These are phyloP conservation scores for Drosophila tristis DNA, from an alignment of 1,140 invertebrate genomes.

Conservation along the genomic window DNA sequence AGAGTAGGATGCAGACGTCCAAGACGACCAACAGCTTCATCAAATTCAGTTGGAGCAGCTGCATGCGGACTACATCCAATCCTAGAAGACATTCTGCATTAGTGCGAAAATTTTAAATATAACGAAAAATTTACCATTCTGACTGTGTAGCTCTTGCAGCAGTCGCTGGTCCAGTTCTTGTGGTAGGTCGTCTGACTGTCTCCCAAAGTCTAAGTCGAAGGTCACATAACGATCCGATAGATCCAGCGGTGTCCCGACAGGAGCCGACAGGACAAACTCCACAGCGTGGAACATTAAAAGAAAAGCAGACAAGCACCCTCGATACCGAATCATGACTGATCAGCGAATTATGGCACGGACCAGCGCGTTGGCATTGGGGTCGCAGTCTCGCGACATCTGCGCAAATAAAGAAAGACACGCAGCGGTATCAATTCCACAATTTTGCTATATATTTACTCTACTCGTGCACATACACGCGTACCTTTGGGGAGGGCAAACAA, in stretches of 20 bases:
- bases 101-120: background rate
- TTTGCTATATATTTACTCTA: conserved; percentile 26
- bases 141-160: conserved; percentile 6
- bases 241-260: background rate
- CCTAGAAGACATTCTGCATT: conserved; percentile 13
- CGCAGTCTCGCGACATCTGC: conserved; percentile 26
- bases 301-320: background rate
- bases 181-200: background rate
- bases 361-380: background rate
- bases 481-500: conserved; percentile 21
- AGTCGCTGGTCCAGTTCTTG: conserved; percentile 19
- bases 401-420: conserved; percentile 36
- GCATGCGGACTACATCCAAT: conserved; percentile 29
- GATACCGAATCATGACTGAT: conserved; percentile 12
- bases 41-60: conserved; percentile 59
- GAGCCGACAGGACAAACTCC: background rate
- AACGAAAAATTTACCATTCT: conserved; percentile 28
- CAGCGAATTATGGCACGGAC: background rate
- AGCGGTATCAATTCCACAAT: background rate
- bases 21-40: conserved; percentile 54
- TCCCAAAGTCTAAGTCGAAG: background rate
- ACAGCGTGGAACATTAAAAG: conserved; percentile 1
- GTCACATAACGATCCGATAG: background rate
- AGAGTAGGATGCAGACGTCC: conserved; percentile 44
- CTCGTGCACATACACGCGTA: conserved; percentile 6